Base-by-base conservation (phyloP, 2,797 vertebrate genomes). In the Odontamblyopus lacepedii region DNA sequence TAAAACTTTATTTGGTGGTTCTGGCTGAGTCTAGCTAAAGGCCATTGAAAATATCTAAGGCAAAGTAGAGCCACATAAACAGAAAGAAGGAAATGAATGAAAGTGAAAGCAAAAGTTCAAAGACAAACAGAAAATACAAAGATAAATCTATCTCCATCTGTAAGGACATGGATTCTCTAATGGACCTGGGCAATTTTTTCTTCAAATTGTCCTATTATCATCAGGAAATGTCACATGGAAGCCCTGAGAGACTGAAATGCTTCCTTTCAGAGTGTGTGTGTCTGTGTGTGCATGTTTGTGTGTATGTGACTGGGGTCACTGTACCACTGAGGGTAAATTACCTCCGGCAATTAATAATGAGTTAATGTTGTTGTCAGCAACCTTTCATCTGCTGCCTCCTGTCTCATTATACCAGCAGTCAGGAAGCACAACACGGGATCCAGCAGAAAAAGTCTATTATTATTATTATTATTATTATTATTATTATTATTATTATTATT, bases 261-360 rank as follows among this genome's bases (percentile, higher is more conserved):
- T 38, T 30, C 59, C 53, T 67, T 32, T 59, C 15, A 60, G 61
- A 4, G 32, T 50, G 27, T 41, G 48, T 69, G 65, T 74, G 48
- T 69, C 60, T 71, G 66, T 72, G 27, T 41, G 48, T 67, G 65
- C 71, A 41, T 69, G 63, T 74, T 63, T 71, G 26, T 68, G 51
- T 67, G 38, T 69, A 50, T 74, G 68, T 77, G 60, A 56, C 32
- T 73, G 67, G 26, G 80, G 41, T 67, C 72, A 75, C 78, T 29
- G 15, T 65, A 57, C 19, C 81, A 83, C 80, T 72, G 63, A 87
- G 59, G 51, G 51, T 70, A 0, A 5, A 76, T 80, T 79, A 79
- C 86, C 81, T 89, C 83, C 84, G 85, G 79, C 81, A 91, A 89
- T 92, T 89, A 91, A 85, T 81, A 50, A 78, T 30, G 77, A 85